Evolutionary conservation across 2,797 vertebrate species (phyloP).

Genomic region (Parauchenoglanis ngamensis): DNA sequence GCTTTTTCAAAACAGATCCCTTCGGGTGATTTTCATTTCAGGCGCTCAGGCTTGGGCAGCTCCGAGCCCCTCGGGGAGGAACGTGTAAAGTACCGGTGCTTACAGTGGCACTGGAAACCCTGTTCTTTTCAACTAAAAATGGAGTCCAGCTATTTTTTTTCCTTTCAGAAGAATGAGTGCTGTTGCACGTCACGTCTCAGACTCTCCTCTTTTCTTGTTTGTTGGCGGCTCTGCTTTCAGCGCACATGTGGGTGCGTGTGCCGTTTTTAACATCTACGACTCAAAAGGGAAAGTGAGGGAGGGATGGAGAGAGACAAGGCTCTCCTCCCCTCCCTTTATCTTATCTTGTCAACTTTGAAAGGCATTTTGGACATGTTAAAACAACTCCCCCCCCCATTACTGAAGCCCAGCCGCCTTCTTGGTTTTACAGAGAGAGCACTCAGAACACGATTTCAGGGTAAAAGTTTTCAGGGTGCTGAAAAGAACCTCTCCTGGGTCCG

Average conservation of each 20-base stretch:
- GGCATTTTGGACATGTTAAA: constrained; percentile 61
- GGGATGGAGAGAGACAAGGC: constrained; percentile 40
- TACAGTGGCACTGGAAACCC: constrained; percentile 79
- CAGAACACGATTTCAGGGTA: constrained; percentile 48
- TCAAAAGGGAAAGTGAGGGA: constrained; percentile 32
- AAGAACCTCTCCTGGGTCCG: constrained; percentile 57
- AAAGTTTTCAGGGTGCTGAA: constrained; percentile 48
- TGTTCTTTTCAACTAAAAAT: constrained; percentile 68
- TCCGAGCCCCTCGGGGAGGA: constrained; percentile 24
- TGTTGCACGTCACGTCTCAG: background rate
- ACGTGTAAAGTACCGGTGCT: constrained; percentile 69
- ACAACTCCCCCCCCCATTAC: constrained; percentile 34
- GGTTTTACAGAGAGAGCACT: constrained; percentile 31
- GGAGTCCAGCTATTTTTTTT: background rate
- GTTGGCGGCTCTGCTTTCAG: constrained; percentile 12
- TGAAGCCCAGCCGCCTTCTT: constrained; percentile 3
- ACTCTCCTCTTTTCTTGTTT: background rate
- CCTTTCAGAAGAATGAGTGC: background rate
- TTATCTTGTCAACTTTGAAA: constrained; percentile 54
- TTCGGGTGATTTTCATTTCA: constrained; percentile 69
- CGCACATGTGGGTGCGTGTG: constrained; percentile 31
- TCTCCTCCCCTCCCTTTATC: constrained; percentile 40
- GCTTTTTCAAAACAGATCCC: constrained; percentile 65
- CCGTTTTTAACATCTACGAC: constrained; percentile 54
- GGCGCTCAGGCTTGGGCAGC: constrained; percentile 47